A percentile compares a stretch with the other conserved stretches of the same genome.
Conservation (phyloP, 1,140 invertebrate genomes). For the Drosophila pseudoobscura region DNA sequence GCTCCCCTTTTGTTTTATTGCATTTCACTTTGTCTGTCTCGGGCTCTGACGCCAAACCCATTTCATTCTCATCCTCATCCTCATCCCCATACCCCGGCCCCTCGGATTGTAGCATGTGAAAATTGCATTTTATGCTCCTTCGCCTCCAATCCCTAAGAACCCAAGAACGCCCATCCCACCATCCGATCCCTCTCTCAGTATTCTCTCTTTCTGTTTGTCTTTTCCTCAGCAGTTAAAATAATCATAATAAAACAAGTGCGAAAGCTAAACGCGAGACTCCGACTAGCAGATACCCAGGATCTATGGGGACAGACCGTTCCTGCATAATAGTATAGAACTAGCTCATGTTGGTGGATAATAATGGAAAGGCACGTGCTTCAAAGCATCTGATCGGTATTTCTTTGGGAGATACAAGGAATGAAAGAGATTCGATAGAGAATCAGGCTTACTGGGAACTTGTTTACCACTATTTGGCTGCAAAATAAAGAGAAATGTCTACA, state of each 20-base stretch:
- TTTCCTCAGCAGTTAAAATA: slow-evolving; percentile 76
- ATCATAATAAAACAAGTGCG: slow-evolving; percentile 62
- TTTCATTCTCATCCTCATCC: slow-evolving; percentile 25
- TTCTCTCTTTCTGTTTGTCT: slow-evolving; percentile 56
- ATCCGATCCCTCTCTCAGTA: slow-evolving; percentile 1
- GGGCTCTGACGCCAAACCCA: slow-evolving; percentile 62
- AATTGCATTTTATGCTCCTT: slow-evolving; percentile 74
- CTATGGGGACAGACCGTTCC: too few relatives aligned
- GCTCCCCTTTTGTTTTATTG: slow-evolving; percentile 70
- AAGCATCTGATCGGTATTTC: too few relatives aligned
- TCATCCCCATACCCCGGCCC: not conserved
- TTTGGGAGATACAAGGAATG: too few relatives aligned
- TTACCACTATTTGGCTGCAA: too few relatives aligned
- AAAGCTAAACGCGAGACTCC: too few relatives aligned
- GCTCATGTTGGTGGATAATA: too few relatives aligned
- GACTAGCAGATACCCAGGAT: too few relatives aligned
- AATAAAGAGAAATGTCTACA: too few relatives aligned
- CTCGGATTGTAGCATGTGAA: slow-evolving; percentile 47
- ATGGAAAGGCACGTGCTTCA: too few relatives aligned
- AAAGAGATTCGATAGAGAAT: too few relatives aligned
- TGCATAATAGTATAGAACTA: too few relatives aligned
- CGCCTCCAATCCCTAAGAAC: slow-evolving; percentile 6
- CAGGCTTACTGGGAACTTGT: too few relatives aligned
- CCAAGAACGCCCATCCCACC: not conserved
- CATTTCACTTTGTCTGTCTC: slow-evolving; percentile 77